Percentiles rank a stretch among this genome's conserved stretches.
phyloP scores from a whole-genome alignment of 2,888 invertebrate species.

The Desoria tigrina region DNA sequence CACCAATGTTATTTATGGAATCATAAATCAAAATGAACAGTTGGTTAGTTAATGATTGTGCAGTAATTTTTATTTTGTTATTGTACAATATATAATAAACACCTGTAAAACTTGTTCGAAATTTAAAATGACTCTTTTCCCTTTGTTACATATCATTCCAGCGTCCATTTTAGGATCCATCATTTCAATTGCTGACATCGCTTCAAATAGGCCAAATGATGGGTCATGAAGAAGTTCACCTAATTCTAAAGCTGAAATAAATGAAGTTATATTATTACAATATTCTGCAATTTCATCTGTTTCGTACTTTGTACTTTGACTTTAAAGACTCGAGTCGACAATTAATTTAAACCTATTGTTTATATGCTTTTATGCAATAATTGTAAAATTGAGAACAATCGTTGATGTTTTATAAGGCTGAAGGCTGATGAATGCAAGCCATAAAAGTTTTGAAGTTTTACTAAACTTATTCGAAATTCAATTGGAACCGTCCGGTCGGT shows the following conservation, averaged over 20 bases:
- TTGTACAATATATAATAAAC: slow-evolving; percentile 45
- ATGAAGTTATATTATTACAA: slow-evolving; percentile 2
- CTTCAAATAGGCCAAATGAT: slow-evolving; percentile 89
- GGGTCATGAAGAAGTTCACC: slow-evolving; percentile 92
- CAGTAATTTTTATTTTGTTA: not conserved
- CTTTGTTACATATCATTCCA: slow-evolving; percentile 92
- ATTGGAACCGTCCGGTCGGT: too few relatives aligned
- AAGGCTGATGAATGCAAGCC: too few relatives aligned
- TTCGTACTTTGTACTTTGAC: slow-evolving; percentile 11
- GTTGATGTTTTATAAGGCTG: too few relatives aligned
- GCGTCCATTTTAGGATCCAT: slow-evolving; percentile 99
- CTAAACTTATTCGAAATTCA: too few relatives aligned
- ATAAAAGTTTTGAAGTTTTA: too few relatives aligned
- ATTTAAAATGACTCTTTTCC: slow-evolving; percentile 69
- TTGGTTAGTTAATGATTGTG: not conserved
- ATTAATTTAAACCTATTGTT: not conserved
- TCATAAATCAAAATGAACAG: slow-evolving; percentile 54
- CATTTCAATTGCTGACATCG: slow-evolving; percentile 99
- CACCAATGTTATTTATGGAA: too few relatives aligned
- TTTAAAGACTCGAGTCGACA: slow-evolving; percentile 6
- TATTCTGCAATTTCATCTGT: slow-evolving; percentile 6
- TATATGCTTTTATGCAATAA: not conserved
- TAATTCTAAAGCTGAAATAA: slow-evolving; percentile 57
- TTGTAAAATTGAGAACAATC: too few relatives aligned
- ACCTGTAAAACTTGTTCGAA: slow-evolving; percentile 85